Evolutionary conservation across 2,888 invertebrate genomes (phyloP).

Genomic region (Nephrotoma flavescens): DNA sequence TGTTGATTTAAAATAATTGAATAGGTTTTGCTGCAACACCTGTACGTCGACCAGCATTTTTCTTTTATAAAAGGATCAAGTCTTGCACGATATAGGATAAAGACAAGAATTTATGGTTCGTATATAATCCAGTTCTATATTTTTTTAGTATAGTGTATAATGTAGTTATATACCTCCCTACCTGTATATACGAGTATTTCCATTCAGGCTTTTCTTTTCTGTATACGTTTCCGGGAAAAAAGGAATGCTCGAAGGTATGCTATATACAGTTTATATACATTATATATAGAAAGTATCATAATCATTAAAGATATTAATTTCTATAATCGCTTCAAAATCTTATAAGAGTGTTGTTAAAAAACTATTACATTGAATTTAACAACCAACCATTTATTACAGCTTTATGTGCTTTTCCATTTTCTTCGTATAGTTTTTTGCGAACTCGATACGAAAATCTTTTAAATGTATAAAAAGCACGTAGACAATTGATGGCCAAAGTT

Average conservation of each 20-base stretch:
- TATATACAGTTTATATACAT: neutral
- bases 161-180: neutral
- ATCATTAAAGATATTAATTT: neutral
- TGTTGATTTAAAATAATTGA: neutral
- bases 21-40: neutral
- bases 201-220: neutral
- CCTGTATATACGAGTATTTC: neutral
- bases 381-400: neutral
- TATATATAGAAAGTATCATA: neutral
- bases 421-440: neutral
- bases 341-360: neutral
- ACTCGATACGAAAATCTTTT: neutral
- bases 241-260: neutral
- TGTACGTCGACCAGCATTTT: neutral
- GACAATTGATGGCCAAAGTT: neutral
- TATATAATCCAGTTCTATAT: neutral
- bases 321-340: neutral
- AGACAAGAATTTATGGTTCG: neutral
- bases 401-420: neutral
- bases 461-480: neutral
- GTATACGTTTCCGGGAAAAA: neutral
- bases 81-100: neutral
- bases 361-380: neutral
- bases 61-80: neutral
- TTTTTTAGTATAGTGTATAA: neutral